A percentile compares a stretch with the other conserved stretches of the same genome.
Evolutionary conservation across 2,888 invertebrate species (phyloP).

Genomic region (Cephus runcator): DNA sequence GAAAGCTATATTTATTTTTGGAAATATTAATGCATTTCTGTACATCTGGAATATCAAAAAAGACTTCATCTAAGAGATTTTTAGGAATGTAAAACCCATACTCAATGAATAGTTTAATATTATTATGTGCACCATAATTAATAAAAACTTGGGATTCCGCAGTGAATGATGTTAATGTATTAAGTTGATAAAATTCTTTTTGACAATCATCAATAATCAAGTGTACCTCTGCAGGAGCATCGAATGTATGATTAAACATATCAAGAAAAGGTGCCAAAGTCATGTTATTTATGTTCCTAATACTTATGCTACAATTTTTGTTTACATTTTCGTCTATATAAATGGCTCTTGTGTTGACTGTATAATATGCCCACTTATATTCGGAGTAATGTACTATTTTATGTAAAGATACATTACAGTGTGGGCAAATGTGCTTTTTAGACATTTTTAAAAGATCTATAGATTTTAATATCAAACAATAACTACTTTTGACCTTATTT

Average conservation of each 20-base stretch:
- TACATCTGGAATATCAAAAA: conserved; percentile 71
- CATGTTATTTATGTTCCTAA: conserved; percentile 56
- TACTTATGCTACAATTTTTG: conserved; percentile 16
- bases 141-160: conserved; percentile 85
- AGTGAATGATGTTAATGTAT: conserved; percentile 68
- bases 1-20: conserved; percentile 70
- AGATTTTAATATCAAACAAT: conserved; percentile 33
- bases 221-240: conserved; percentile 69
- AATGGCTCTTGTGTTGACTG: conserved; percentile 87
- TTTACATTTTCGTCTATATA: conserved; percentile 71
- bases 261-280: conserved; percentile 91
- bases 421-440: conserved; percentile 48
- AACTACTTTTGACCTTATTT: conserved; percentile 38
- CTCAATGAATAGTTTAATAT: conserved; percentile 82
- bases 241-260: conserved; percentile 86
- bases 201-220: conserved; percentile 55
- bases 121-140: conserved; percentile 87
- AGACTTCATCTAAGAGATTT: conserved; percentile 77
- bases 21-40: conserved; percentile 62
- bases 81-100: conserved; percentile 84
- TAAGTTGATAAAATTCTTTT: conserved; percentile 68
- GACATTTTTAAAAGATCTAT: conserved; percentile 26
- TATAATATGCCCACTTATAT: conserved; percentile 85
- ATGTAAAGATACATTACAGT: conserved; percentile 63
- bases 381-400: conserved; percentile 68